These are phyloP conservation scores for Henricia sp. DNA, from an alignment of 53 echinoderm and acorn worm genomes.

Conservation along the genomic window DNA sequence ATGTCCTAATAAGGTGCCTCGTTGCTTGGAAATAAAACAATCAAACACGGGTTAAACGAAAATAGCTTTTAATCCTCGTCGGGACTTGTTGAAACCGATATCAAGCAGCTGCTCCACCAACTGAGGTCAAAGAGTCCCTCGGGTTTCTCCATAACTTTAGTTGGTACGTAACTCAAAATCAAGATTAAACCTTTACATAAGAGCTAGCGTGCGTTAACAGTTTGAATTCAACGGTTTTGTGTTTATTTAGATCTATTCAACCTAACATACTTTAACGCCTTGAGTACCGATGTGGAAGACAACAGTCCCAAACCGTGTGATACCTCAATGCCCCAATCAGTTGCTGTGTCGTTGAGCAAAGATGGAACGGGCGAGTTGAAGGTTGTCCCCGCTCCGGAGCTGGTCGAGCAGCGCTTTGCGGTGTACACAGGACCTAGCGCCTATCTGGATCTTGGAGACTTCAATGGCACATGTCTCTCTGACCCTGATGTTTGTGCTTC, in stretches of 20 bases:
- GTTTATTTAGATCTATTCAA: neutral
- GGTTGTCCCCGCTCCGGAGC: neutral
- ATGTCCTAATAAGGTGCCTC: too few relatives aligned
- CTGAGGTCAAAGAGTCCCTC: too few relatives aligned
- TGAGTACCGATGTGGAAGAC: neutral
- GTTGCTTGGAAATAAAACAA: too few relatives aligned
- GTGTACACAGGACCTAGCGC: neutral
- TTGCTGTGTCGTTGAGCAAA: neutral
- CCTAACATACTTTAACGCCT: neutral
- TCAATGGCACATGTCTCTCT: constrained; percentile 7
- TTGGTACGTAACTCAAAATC: too few relatives aligned
- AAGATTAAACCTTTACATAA: too few relatives aligned
- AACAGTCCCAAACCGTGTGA: neutral
- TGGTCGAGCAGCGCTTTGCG: constrained; percentile 4
- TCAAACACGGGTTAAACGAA: too few relatives aligned
- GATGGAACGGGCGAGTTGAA: neutral
- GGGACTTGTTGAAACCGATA: too few relatives aligned
- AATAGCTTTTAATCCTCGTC: too few relatives aligned
- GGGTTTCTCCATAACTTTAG: too few relatives aligned
- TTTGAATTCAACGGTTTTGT: too few relatives aligned
- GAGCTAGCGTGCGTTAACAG: too few relatives aligned
- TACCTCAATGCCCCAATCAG: neutral
- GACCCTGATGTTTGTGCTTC: constrained; percentile 13
- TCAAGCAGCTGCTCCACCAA: too few relatives aligned
- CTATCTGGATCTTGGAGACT: constrained; percentile 19